Conservation (phyloP, 2,113 vertebrate species). For the Hucho hucho region DNA sequence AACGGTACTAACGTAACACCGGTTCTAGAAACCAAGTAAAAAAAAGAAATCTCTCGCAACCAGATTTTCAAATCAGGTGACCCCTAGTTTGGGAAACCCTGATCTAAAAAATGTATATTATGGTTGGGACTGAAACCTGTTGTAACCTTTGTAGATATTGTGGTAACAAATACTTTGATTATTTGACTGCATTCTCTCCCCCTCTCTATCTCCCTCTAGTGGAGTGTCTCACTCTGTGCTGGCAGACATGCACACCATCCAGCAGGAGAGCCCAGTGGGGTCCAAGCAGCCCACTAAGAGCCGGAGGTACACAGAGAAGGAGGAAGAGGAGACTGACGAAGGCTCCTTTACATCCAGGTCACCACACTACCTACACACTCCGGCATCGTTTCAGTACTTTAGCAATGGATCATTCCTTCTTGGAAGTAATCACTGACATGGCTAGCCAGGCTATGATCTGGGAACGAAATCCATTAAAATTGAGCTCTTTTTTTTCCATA, state of each 20-base stretch:
- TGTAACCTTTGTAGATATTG: neutral
- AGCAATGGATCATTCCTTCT: too few species aligned
- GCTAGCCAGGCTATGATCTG: too few species aligned
- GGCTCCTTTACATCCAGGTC: conserved; percentile 74
- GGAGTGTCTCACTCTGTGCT: conserved; percentile 90
- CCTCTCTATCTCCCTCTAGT: conserved; percentile 58
- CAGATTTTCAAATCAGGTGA: too few species aligned
- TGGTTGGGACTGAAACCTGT: neutral
- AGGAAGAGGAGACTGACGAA: conserved; percentile 76
- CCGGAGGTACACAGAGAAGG: conserved; percentile 75
- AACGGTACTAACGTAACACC: too few species aligned
- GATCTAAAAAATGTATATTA: neutral
- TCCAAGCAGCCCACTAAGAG: conserved; percentile 65
- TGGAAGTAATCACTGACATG: too few species aligned
- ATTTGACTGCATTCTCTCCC: neutral
- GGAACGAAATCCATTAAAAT: too few species aligned
- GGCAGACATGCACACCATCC: conserved; percentile 92
- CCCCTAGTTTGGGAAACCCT: too few species aligned
- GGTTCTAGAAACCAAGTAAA: too few species aligned
- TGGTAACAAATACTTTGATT: neutral
- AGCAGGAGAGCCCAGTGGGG: conserved; percentile 82
- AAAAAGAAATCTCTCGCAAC: too few species aligned
- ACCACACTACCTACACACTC: too few species aligned
- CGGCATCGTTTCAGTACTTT: too few species aligned
- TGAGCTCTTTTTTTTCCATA: neutral